A percentile compares a stretch with the other conserved stretches of the same genome.
phyloP scores from a whole-genome alignment of 2,797 vertebrate species.

The Hydrocynus forskahlii region DNA sequence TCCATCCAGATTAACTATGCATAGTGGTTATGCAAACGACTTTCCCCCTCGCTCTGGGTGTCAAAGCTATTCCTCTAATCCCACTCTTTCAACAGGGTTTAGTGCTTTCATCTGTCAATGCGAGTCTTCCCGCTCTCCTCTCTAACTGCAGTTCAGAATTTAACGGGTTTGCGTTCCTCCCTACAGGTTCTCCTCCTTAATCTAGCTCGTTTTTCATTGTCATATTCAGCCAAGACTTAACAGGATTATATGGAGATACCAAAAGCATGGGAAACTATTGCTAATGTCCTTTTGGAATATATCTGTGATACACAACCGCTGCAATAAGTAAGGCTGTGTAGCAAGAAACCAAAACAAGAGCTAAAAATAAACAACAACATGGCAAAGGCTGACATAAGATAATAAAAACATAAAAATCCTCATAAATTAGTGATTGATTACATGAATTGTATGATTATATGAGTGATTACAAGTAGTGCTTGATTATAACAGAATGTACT shows the following conservation, averaged over 20 bases:
- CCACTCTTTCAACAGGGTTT: conserved; percentile 79
- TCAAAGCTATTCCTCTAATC: conserved; percentile 69
- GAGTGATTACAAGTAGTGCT: too few relatives aligned
- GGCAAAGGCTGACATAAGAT: too few relatives aligned
- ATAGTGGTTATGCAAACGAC: neutral
- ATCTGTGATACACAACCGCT: neutral
- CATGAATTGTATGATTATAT: too few relatives aligned
- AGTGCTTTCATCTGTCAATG: conserved; percentile 78
- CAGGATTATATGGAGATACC: conserved; percentile 19
- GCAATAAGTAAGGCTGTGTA: neutral
- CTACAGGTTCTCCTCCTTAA: conserved; percentile 18
- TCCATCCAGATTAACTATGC: conserved; percentile 1
- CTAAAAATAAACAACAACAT: too few relatives aligned
- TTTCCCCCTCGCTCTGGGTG: conserved; percentile 6
- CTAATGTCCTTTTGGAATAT: neutral
- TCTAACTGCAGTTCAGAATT: conserved; percentile 30
- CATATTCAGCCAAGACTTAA: conserved; percentile 21
- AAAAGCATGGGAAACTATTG: neutral
- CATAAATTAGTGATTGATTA: too few relatives aligned
- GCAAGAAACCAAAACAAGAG: too few relatives aligned
- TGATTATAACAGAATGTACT: too few relatives aligned
- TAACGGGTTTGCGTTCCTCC: conserved; percentile 21
- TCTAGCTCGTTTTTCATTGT: conserved; percentile 39
- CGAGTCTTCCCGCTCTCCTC: neutral
- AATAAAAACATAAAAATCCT: too few relatives aligned